These are phyloP conservation scores for Noctua pronuba DNA, from an alignment of 2,888 invertebrate genomes.

Conservation along the genomic window DNA sequence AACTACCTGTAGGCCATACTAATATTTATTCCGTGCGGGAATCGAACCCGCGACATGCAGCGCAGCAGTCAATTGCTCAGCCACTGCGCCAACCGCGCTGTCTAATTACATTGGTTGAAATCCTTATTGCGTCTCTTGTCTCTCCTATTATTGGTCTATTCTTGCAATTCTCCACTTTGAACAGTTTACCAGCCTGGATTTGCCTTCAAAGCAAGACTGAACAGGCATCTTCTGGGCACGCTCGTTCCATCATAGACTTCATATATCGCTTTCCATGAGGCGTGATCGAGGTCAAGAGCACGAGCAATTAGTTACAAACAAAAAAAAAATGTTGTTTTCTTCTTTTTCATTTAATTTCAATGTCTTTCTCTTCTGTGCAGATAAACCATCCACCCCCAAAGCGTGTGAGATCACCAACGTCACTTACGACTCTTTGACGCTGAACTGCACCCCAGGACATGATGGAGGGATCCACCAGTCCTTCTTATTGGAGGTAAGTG, in stretches of 20 bases:
- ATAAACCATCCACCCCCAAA: slow-evolving; percentile 92
- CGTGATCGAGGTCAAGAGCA: too few species aligned
- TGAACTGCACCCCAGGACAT: slow-evolving; percentile 92
- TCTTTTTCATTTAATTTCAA: background rate
- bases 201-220: too few species aligned
- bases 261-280: too few species aligned
- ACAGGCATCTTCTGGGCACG: too few species aligned
- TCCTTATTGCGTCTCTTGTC: background rate
- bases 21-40: too few species aligned
- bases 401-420: slow-evolving; percentile 93
- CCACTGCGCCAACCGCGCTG: too few species aligned
- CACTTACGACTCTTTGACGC: slow-evolving; percentile 92
- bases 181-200: background rate
- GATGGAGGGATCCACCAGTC: slow-evolving; percentile 93
- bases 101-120: background rate
- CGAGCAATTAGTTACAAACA: too few species aligned
- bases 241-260: too few species aligned
- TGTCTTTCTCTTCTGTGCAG: slow-evolving; percentile 75
- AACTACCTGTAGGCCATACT: too few species aligned
- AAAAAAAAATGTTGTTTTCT: too few species aligned
- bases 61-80: too few species aligned
- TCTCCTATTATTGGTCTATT: background rate
- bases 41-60: too few species aligned
- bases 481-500: slow-evolving; percentile 91
- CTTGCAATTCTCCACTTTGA: background rate